phyloP scores from a whole-genome alignment of 2,888 invertebrate genomes.

The Bombylius discolor region DNA sequence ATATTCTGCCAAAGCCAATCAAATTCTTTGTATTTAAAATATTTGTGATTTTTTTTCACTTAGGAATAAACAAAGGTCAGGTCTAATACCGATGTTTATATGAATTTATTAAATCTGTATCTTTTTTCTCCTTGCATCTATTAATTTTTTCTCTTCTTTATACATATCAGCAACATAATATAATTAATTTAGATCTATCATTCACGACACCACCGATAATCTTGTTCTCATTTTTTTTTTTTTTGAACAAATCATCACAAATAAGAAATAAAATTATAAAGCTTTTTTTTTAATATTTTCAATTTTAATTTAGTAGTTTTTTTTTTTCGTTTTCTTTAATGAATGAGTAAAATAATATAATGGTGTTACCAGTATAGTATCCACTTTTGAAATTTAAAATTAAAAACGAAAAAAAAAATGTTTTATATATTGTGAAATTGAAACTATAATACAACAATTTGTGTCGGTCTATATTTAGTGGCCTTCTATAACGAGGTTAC shows the following conservation, averaged over 20 bases:
- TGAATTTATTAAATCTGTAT: too few relatives aligned
- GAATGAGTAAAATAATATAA: neutral
- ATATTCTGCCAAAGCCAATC: too few relatives aligned
- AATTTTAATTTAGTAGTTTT: neutral
- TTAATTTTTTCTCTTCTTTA: neutral
- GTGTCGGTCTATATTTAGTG: neutral
- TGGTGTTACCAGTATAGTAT: neutral
- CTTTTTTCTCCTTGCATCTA: too few relatives aligned
- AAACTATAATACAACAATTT: neutral
- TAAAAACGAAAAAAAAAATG: neutral
- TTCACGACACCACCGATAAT: neutral
- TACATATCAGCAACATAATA: neutral
- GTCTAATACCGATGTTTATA: too few relatives aligned
- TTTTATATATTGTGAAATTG: neutral
- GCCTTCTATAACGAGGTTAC: slow-evolving; percentile 11
- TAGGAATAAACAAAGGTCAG: too few relatives aligned
- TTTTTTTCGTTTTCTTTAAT: neutral
- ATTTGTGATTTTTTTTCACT: neutral
- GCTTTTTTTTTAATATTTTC: neutral
- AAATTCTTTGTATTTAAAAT: too few relatives aligned
- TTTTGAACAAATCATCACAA: too few relatives aligned
- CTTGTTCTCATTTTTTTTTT: neutral
- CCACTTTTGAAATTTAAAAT: neutral
- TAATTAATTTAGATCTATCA: too few relatives aligned
- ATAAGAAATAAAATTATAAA: neutral